phyloP scores from a whole-genome alignment of 2,113 vertebrate genomes.

The Pedionomus torquatus region DNA sequence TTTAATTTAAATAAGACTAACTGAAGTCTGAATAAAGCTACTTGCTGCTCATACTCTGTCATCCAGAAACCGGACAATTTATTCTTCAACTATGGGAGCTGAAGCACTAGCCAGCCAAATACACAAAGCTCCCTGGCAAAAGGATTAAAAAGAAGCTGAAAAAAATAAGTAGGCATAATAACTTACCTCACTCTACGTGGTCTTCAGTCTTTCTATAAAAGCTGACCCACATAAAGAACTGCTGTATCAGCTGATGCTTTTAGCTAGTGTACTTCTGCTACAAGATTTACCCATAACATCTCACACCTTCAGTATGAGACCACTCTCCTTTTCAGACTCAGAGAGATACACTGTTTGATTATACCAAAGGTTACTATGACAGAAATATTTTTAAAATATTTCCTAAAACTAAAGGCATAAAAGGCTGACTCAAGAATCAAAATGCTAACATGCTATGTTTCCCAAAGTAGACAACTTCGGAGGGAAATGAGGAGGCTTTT shows the following conservation, averaged over 20 bases:
- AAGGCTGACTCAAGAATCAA: background rate
- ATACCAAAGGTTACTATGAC: background rate
- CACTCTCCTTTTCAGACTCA: background rate
- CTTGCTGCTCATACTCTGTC: background rate
- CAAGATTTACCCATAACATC: background rate
- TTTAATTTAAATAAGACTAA: background rate
- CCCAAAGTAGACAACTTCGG: background rate
- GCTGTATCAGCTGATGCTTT: background rate
- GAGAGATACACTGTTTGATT: background rate
- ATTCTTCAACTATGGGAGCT: background rate
- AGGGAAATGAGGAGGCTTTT: rapidly evolving
- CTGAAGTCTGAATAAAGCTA: background rate
- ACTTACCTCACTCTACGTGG: background rate
- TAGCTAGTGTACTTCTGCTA: background rate
- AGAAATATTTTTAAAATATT: background rate
- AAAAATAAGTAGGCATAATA: background rate
- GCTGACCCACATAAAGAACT: background rate
- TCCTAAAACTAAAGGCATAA: background rate
- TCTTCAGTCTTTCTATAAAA: background rate
- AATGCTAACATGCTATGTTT: background rate
- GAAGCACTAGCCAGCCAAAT: background rate
- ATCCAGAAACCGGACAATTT: background rate
- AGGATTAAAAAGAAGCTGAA: background rate
- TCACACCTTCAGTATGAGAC: background rate
- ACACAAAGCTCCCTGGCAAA: background rate